phyloP scores from a whole-genome alignment of 2,797 vertebrate genomes.

The Pyrrhura leucotis region DNA sequence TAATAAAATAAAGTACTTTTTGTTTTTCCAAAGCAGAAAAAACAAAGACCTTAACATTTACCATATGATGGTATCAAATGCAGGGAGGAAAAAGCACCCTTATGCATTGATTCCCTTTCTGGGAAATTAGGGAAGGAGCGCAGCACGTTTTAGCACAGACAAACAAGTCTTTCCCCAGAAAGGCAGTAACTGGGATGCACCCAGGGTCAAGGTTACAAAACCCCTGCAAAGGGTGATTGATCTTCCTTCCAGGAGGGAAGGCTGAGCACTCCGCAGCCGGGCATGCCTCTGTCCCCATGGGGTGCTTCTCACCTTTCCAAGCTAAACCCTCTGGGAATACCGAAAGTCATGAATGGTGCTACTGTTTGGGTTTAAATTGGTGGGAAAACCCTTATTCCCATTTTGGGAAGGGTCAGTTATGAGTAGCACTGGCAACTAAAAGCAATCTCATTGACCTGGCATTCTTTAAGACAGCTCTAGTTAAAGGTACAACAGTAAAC shows the following conservation, averaged over 20 bases:
- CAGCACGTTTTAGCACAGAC: not conserved
- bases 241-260: not conserved
- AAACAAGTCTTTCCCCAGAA: constrained; percentile 9
- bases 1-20: not conserved
- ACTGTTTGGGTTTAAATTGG: not conserved
- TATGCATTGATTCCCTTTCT: not conserved
- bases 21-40: not conserved
- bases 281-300: not conserved
- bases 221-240: not conserved
- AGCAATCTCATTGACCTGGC: not conserved
- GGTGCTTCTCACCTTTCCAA: not conserved
- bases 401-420: not conserved
- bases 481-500: not conserved
- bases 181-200: not conserved
- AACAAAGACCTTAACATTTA: constrained; percentile 13
- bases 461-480: not conserved
- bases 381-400: not conserved
- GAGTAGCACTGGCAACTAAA: not conserved
- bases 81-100: not conserved
- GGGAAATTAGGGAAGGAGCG: not conserved
- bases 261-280: rapidly evolving
- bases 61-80: not conserved
- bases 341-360: not conserved
- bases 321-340: not conserved
- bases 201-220: not conserved